These are phyloP conservation scores for Micrasema minimum DNA, from an alignment of 1,140 invertebrate genomes.

Conservation along the genomic window DNA sequence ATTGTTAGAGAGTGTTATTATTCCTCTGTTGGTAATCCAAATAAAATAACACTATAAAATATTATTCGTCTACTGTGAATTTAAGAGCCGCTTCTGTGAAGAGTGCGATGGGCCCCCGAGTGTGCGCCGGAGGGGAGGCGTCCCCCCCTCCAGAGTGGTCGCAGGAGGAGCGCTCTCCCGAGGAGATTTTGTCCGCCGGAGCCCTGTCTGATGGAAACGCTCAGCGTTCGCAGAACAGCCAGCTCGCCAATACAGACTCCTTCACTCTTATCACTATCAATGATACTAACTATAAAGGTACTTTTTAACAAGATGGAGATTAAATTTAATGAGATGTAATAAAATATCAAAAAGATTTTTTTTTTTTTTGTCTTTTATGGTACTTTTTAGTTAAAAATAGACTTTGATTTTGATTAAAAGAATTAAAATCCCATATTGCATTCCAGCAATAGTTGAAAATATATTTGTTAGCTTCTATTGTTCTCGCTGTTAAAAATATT, in stretches of 20 bases:
- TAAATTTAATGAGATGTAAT: too few species aligned
- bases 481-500: too few species aligned
- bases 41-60: too few species aligned
- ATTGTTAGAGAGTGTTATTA: too few species aligned
- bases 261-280: constrained; percentile 47
- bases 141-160: constrained; percentile 48
- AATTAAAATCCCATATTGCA: too few species aligned
- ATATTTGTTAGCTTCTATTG: too few species aligned
- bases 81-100: constrained; percentile 50
- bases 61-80: neutral
- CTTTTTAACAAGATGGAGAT: constrained; percentile 14
- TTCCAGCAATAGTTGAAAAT: too few species aligned
- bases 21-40: too few species aligned
- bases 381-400: too few species aligned
- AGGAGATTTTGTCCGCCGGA: constrained; percentile 45
- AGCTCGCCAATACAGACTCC: constrained; percentile 28
- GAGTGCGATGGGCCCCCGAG: constrained; percentile 14
- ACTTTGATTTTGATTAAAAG: too few species aligned
- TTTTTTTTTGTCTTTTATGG: too few species aligned
- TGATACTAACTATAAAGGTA: constrained; percentile 49
- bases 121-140: constrained; percentile 29
- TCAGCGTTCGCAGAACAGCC: constrained; percentile 34
- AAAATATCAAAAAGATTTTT: too few species aligned
- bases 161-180: constrained; percentile 42
- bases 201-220: constrained; percentile 44